Evolutionary conservation across 2,888 invertebrate genomes (phyloP), one percentile per base, ranked within the genome.

Genomic region (Xestia ashworthii): DNA sequence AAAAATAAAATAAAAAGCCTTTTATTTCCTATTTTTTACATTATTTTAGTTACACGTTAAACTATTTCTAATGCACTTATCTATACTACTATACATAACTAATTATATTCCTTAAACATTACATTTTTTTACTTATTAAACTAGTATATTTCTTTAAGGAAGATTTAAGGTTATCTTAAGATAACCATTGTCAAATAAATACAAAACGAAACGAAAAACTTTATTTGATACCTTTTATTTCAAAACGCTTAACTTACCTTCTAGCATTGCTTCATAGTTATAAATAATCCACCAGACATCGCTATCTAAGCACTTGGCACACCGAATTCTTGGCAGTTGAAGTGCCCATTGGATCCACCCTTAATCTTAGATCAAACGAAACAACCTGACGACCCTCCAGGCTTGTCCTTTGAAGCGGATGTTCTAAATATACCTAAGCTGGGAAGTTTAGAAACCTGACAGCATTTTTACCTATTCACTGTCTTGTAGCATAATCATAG

Each of bases 351-450:
- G 48, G 46, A 69, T 69, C 71, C 62, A 32, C 44, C 58, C 83
- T 65, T 82, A 5, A 74, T 82, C 86, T 78, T 85, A 53, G 78
- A 83, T 83, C 78, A 82, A 82, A 74, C 82, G 22, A 64, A 50
- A 74, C 65, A 68, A 65, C 58, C 66, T 48, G 55, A 32, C 41
- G 32, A 41, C 71, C 71, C 53, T 68, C n/a, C n/a, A 66, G 50
- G n/a, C 41, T 41, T 41, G 25, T 74, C 53, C 53, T 70, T 78
- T 78, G 70, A 74, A 38, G 74, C 9, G 22, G 41, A 44, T 38
- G 11, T 53, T 67, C 69, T 53, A 19, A 50, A 50, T 44, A 60
- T 8, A 32, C 67, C 58, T 58, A 71, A 58, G 22, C 19, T 14
- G n/a, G 41, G n/a, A 66, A 71, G n/a, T 72, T 72, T 19, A 19